Evolutionary conservation across 2,888 invertebrate genomes (phyloP).

Genomic region (Parnassius smintheus): DNA sequence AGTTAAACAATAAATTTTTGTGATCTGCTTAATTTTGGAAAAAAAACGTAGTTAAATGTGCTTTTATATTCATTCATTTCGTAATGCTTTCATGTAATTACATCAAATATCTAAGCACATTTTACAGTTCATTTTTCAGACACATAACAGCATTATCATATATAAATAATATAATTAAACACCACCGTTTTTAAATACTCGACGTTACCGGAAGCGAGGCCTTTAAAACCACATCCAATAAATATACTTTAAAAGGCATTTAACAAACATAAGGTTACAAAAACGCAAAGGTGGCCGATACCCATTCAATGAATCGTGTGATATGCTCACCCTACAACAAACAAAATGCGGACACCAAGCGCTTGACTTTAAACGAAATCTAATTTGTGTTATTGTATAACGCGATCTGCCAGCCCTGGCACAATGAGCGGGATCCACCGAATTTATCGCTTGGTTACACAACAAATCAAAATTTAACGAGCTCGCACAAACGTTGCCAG

Average conservation of each 20-base stretch:
- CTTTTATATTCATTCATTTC: constrained; percentile 7
- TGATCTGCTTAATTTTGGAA: too few relatives aligned
- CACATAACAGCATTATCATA: constrained; percentile 20
- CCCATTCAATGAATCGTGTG: constrained; percentile 67
- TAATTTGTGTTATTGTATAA: constrained; percentile 81
- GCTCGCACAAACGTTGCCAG: constrained; percentile 64
- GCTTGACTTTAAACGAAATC: constrained; percentile 79
- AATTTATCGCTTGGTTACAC: constrained; percentile 78
- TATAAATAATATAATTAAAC: constrained; percentile 13
- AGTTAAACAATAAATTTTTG: too few relatives aligned
- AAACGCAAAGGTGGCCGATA: constrained; percentile 69
- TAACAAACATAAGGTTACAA: constrained; percentile 31
- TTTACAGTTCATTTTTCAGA: constrained; percentile 20
- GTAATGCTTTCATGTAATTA: constrained; percentile 11
- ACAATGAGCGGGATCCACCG: constrained; percentile 59
- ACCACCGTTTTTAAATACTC: constrained; percentile 9
- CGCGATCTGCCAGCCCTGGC: constrained; percentile 58
- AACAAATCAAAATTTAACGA: constrained; percentile 79
- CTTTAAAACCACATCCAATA: constrained; percentile 11
- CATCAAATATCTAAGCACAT: constrained; percentile 11
- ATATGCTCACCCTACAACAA: constrained; percentile 72
- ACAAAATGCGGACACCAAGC: constrained; percentile 70
- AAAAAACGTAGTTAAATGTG: neutral
- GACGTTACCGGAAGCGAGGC: constrained; percentile 14
- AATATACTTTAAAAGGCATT: constrained; percentile 13